Percentiles rank a stretch among this genome's conserved stretches.
Evolutionary conservation across 2,797 vertebrate genomes (phyloP).

Genomic region (Bradypodion pumilum): DNA sequence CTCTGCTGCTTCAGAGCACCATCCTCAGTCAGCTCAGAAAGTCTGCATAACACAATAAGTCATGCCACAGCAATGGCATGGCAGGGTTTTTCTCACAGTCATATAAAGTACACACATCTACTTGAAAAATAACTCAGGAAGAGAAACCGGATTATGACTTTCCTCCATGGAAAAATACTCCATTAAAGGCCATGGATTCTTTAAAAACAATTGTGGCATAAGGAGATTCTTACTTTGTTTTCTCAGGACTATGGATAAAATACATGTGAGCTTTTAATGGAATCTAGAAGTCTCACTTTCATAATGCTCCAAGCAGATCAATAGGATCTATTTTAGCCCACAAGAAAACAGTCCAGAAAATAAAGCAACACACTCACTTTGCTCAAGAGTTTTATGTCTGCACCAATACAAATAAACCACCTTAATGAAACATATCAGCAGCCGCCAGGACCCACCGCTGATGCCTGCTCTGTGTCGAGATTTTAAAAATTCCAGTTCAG

Average conservation of each 20-base stretch:
- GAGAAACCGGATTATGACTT: neutral
- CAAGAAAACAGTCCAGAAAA: constrained; percentile 50
- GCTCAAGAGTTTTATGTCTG: neutral
- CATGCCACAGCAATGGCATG: neutral
- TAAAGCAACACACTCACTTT: constrained; percentile 22
- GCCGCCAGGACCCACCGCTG: neutral
- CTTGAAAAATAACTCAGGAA: constrained; percentile 18
- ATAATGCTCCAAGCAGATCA: constrained; percentile 38
- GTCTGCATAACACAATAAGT: neutral
- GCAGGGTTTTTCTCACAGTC: neutral
- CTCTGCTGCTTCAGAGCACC: neutral
- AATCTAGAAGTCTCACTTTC: constrained; percentile 42
- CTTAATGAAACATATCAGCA: neutral
- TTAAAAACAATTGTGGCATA: constrained; percentile 21
- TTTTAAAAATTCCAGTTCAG: neutral
- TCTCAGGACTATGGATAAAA: constrained; percentile 26
- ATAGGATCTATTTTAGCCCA: constrained; percentile 43
- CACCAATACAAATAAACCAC: neutral
- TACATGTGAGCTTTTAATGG: neutral
- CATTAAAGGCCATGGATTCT: constrained; percentile 1
- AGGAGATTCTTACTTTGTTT: constrained; percentile 34
- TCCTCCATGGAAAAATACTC: constrained; percentile 1
- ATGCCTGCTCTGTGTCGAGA: neutral
- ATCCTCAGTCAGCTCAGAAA: neutral
- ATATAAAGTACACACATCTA: neutral